Evolutionary conservation across 2,113 vertebrate species (phyloP).

Genomic region (Girardinichthys multiradiatus): DNA sequence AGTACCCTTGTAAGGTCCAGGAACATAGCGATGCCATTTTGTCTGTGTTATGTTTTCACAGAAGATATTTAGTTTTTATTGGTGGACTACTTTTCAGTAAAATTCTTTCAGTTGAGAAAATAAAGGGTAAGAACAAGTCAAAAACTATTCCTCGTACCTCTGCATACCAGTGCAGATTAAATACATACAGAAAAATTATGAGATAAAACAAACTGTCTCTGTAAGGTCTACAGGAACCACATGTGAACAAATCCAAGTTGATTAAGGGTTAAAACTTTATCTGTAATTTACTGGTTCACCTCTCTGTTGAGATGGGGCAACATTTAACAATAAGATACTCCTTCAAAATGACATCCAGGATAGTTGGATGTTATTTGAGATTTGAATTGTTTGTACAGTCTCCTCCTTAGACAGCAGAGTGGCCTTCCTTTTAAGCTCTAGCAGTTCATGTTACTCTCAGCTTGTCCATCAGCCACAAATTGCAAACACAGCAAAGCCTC

Average conservation of each 20-base stretch:
- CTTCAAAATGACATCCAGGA: neutral
- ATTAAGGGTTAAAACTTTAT: neutral
- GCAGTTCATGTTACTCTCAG: slow-evolving; percentile 13
- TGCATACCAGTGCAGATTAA: too few species aligned
- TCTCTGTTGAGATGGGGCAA: neutral
- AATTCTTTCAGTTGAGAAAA: neutral
- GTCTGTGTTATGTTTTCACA: neutral
- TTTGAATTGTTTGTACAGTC: neutral
- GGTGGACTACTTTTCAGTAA: neutral
- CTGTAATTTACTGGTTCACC: too few species aligned
- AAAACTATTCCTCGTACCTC: too few species aligned
- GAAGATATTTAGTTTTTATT: neutral
- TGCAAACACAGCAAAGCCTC: slow-evolving; percentile 31
- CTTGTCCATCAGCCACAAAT: slow-evolving; percentile 17
- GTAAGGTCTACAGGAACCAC: neutral
- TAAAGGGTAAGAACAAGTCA: neutral
- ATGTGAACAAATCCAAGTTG: neutral
- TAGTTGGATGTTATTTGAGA: neutral
- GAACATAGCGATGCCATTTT: too few species aligned
- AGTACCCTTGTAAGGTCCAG: too few species aligned
- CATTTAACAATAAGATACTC: neutral
- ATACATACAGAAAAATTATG: too few species aligned
- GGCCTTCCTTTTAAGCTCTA: neutral
- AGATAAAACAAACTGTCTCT: neutral
- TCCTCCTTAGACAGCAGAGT: neutral